Base-by-base conservation (phyloP, 2,888 invertebrate genomes). In the Phlogophora meticulosa region DNA sequence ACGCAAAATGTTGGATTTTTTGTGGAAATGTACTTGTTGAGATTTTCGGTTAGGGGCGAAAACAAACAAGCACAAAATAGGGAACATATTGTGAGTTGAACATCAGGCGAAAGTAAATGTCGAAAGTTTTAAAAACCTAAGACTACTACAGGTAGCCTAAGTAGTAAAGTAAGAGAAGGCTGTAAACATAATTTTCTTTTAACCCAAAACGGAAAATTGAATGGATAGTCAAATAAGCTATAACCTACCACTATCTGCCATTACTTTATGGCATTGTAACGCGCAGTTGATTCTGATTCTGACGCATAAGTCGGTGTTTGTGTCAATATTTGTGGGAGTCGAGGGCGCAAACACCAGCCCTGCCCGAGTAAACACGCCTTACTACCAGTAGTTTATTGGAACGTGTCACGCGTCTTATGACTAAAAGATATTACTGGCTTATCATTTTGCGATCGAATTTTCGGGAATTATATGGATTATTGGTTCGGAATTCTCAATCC, bases 311-410 rank as follows among this genome's bases (percentile, higher is more conserved):
- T 87, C 82, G 84, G 82, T 87, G 88, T 89, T 89, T 85, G 84
- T 84, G 91, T 91, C 91, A 93, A 93, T 93, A 93, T 93, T 93
- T 90, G 91, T 81, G 82, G 76, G 87, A 78, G 84, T 85, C 80
- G 84, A 82, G 80, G 65, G 36, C 66, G 78, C 84, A 87, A 85
- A 87, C 85, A 87, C 56, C 59, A 70, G 75, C 70, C 80, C 76
- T 61, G 77, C 82, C 72, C 70, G 68, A 62, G 84, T 76, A 91
- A 92, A 92, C 90, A 91, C 79, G 68, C 61, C 83, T 59, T 59
- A 55, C 64, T 24, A 17, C 32, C 34, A 28, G 28, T 36, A 52
- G 15, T 85, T 83, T 74, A 70, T 49, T 66, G 75, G 78, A 81
- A 74, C 80, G 80, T 80, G 77, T 49, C 58, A 87, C 82, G 77